A percentile compares a stretch with the other conserved stretches of the same genome.
Evolutionary conservation across 2,113 vertebrate genomes (phyloP).

Genomic region (Podilymbus podiceps): DNA sequence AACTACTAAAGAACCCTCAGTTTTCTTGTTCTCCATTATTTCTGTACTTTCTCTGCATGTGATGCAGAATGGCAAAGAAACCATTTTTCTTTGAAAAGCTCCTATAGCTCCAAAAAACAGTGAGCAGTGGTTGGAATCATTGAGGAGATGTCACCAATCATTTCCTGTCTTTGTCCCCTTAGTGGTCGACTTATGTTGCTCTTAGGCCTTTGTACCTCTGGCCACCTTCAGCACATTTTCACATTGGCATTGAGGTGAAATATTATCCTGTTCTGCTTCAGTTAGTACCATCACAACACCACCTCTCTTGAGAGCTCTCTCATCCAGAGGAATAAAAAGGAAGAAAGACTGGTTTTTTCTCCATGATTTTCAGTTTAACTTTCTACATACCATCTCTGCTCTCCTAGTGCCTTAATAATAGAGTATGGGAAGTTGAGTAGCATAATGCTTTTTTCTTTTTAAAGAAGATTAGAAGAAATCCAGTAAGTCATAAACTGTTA

Average conservation of each 20-base stretch:
- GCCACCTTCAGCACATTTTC: background rate
- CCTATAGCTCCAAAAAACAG: background rate
- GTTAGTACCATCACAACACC: background rate
- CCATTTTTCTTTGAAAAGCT: background rate
- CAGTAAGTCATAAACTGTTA: background rate
- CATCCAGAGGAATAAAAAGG: background rate
- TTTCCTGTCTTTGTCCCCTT: background rate
- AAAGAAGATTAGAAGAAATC: background rate
- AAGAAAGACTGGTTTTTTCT: background rate
- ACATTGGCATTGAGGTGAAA: background rate
- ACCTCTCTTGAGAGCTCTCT: background rate
- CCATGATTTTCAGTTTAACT: background rate
- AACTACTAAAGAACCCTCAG: background rate
- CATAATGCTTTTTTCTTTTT: background rate
- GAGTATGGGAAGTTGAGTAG: background rate
- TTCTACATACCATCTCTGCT: background rate
- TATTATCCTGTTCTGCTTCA: background rate
- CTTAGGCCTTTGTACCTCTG: background rate
- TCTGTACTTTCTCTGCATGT: background rate
- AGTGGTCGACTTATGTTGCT: background rate
- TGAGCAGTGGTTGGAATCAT: background rate
- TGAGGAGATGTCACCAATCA: rapidly evolving
- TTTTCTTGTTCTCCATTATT: background rate
- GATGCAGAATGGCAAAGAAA: background rate
- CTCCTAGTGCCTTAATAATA: background rate